Base-by-base conservation (phyloP, 92 coral and sea anemone species). In the Palythoa grandiflora region DNA sequence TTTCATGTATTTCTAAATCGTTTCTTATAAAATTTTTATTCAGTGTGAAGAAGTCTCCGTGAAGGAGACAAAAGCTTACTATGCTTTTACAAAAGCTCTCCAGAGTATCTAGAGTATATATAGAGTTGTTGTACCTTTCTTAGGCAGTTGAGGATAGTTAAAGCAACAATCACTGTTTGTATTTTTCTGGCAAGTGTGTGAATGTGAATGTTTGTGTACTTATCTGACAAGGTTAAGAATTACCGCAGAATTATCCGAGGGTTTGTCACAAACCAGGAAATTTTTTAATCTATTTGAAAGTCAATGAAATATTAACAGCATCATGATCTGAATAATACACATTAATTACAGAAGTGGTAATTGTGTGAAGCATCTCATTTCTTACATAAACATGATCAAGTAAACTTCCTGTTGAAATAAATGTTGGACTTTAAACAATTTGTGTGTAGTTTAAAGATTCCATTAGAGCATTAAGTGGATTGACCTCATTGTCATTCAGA, bases 21-120 rank as follows among this genome's bases (percentile, higher is more conserved):
- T n/a, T n/a, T n/a, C n/a, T n/a, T n/a, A n/a, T n/a, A n/a, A n/a
- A n/a, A n/a, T n/a, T n/a, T n/a, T n/a, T n/a, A n/a, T n/a, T n/a
- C n/a, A 60, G n/a, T 60, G 66, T 60, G 66, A 13, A 15, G 19
- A 60, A 15, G 66, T 60, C 66, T 60, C 66, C 66, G 66, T 60
- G 66, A 60, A 60, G 66, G 66, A 60, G 66, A 60, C 66, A 60
- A 60, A 60, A 60, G 66, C 66, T 60, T 60, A 60, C 66, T 60
- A 60, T 60, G 17, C 66, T 60, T 60, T 60, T 60, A 60, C 66
- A 60, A 60, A 60, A 60, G 66, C 19, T 60, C 19, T 60, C 66
- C 66, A 13, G 66, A 60, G 66, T 60, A 60, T 60, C 66, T 60
- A 60, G 66, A 60, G 66, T 60, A 60, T 60, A 60, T 60, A 60